Evolutionary conservation across 2,797 vertebrate species (phyloP), one percentile per base, ranked within the genome.

Genomic region (Fundulus diaphanus): DNA sequence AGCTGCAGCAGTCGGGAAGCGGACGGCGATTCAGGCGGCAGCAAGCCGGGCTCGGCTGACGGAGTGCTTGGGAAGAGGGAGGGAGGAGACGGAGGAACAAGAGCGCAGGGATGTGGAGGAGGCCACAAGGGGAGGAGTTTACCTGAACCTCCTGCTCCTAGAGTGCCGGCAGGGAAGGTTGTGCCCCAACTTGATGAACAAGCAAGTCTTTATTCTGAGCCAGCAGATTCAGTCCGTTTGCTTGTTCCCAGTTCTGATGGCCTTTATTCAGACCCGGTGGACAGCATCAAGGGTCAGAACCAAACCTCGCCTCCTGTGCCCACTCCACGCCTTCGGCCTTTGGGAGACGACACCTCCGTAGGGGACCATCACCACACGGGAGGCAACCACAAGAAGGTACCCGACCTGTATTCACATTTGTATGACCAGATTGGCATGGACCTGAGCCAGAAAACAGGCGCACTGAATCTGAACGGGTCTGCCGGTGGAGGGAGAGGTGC

Each of bases 251-350:
- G 72, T 18, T 79, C 71, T 0, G 97, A 99, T 73, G 85, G 94
- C 0, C 92, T 99, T 1, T 99, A 99, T 82, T 97, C 97, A 0
- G 97, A 99, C 85, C 98, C 98, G 0, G 79, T 98, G 74, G 98
- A 98, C 94, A 97, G 93, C 90, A 88, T 96, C 80, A 94, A 93
- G 81, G 69, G 69, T 59, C 90, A 88, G 75, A 85, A 31, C 84
- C 83, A 76, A 75, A 77, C 44, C 61, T 79, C 65, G 40, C 80
- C 81, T 2, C 89, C 91, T 0, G 76, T 85, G 37, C 90, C 92
- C 15, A 89, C 33, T 48, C 92, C 93, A 1, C 91, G 95, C 15
- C 79, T 90, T 33, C 86, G 93, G 63, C 91, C 93, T 0, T 51
- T 88, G 0, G 93, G 90, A 0, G 94, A 94, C 0, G 94, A 94